Conservation (phyloP, 2,888 invertebrate species). For the Eilema griseolum region DNA sequence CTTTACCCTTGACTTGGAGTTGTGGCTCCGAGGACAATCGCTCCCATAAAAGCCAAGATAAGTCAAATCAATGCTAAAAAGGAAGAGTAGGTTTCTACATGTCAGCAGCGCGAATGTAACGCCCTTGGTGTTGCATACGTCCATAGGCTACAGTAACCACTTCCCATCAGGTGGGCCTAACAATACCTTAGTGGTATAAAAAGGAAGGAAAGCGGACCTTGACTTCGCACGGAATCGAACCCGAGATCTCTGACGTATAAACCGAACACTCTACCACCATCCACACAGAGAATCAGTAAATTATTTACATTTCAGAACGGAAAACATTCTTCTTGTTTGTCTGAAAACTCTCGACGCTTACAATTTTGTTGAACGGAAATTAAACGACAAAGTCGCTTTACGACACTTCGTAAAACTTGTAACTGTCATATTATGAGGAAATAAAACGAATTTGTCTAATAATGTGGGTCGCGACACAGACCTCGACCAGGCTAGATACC, state of each 20-base stretch:
- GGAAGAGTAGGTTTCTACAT: too few species aligned
- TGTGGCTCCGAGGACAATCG: too few species aligned
- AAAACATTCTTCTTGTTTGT: background rate
- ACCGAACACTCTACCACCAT: background rate
- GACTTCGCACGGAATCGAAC: too few species aligned
- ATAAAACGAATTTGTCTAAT: background rate
- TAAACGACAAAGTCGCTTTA: constrained; percentile 3
- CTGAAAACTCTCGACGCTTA: background rate
- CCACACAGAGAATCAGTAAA: background rate
- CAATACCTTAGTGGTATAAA: too few species aligned
- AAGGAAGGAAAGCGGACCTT: too few species aligned
- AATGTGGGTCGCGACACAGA: background rate
- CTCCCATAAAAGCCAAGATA: too few species aligned
- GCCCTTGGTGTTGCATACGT: too few species aligned
- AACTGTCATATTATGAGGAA: background rate
- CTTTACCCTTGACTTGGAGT: too few species aligned
- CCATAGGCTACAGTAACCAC: too few species aligned
- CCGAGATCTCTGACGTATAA: background rate
- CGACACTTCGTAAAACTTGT: constrained; percentile 5
- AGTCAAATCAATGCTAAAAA: too few species aligned
- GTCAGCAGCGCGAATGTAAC: too few species aligned
- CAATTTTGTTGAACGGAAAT: background rate
- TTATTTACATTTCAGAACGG: background rate
- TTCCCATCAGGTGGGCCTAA: too few species aligned
- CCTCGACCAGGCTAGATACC: background rate